A percentile compares a stretch with the other conserved stretches of the same genome.
These are phyloP conservation scores for Ctenochaetus hawaiiensis DNA, from an alignment of 2,797 vertebrate genomes.

Conservation along the genomic window DNA sequence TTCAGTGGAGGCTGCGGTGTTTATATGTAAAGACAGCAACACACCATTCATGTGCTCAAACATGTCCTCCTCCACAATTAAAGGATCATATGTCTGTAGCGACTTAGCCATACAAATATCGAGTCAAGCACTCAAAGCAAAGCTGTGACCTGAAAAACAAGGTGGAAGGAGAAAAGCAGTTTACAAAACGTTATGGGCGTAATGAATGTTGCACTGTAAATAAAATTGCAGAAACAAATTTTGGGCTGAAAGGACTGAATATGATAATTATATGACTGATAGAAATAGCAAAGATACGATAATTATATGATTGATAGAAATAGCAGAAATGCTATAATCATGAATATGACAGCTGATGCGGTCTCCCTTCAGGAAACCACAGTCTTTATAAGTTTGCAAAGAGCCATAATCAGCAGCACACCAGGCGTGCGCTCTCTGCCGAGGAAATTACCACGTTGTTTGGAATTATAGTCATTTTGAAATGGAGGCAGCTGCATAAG, in stretches of 20 bases:
- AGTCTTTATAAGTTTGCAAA: conserved; percentile 81
- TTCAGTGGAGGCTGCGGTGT: neutral
- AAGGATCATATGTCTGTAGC: neutral
- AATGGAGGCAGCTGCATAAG: conserved; percentile 77
- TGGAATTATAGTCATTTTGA: conserved; percentile 87
- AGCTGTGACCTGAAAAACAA: conserved; percentile 19
- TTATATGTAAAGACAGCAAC: neutral
- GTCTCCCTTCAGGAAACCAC: conserved; percentile 83
- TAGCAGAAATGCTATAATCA: conserved; percentile 84
- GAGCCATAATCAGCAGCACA: conserved; percentile 84
- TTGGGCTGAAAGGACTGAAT: conserved; percentile 62
- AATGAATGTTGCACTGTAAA: conserved; percentile 6
- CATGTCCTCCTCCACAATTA: neutral
- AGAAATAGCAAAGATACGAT: conserved; percentile 82
- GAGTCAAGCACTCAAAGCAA: neutral
- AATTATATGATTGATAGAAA: conserved; percentile 85
- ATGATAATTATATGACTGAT: conserved; percentile 79
- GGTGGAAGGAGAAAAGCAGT: neutral
- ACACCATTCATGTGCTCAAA: conserved; percentile 12
- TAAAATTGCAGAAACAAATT: conserved; percentile 42
- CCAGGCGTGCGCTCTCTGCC: conserved; percentile 81
- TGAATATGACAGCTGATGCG: conserved; percentile 86
- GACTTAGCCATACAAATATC: neutral
- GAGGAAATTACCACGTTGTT: conserved; percentile 84
- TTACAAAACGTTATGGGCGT: neutral